Percentiles rank a stretch among this genome's conserved stretches.
phyloP scores from a whole-genome alignment of 2,797 vertebrate genomes.

The Poliocrania exsul region DNA sequence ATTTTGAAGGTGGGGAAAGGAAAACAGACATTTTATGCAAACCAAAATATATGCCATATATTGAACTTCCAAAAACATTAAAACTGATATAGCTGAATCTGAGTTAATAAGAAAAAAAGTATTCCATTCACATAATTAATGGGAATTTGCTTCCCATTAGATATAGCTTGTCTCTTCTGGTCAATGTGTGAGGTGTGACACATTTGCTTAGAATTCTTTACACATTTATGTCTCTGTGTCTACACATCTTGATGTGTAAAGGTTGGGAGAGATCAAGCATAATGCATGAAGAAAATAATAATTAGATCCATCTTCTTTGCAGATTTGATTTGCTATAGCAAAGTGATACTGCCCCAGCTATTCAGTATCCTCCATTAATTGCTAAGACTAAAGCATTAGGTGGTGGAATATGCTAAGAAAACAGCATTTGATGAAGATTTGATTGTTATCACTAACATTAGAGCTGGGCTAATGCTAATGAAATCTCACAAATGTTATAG shows the following conservation, averaged over 20 bases:
- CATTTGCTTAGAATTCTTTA: not conserved
- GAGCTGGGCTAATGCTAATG: conserved; percentile 42
- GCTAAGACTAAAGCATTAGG: conserved; percentile 36
- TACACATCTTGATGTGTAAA: not conserved
- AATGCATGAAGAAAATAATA: not conserved
- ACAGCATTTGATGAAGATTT: conserved; percentile 36
- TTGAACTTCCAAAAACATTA: not conserved
- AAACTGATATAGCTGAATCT: not conserved
- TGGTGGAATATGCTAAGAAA: conserved; percentile 33
- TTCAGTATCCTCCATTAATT: conserved; percentile 1
- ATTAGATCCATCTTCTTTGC: not conserved
- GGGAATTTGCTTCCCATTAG: not conserved
- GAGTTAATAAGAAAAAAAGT: not conserved
- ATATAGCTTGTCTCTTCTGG: not conserved
- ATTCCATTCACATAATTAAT: not conserved
- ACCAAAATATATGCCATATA: not conserved
- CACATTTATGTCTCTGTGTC: not conserved
- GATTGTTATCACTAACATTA: conserved; percentile 52
- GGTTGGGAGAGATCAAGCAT: not conserved
- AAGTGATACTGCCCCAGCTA: not conserved
- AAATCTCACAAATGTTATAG: conserved; percentile 37
- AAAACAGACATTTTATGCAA: not conserved
- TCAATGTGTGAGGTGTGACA: not conserved
- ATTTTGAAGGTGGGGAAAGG: not conserved
- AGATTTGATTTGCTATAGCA: not conserved